Conservation (phyloP, 2,113 vertebrate species). For the Antigone vipio region DNA sequence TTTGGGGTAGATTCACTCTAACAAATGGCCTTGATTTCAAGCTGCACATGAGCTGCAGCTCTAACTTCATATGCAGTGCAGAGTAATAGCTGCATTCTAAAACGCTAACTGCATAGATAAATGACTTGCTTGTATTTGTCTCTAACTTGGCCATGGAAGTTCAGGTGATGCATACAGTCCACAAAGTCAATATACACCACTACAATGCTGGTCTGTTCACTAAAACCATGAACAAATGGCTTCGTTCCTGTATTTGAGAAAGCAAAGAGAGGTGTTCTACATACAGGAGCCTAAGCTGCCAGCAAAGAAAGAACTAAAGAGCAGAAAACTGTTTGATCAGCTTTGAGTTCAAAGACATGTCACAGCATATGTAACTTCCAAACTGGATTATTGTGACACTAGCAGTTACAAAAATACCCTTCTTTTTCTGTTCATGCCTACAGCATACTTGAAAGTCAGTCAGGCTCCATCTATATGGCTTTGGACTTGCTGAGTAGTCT, state of each 20-base stretch:
- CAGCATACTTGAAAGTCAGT: not conserved
- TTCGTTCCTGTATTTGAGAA: not conserved
- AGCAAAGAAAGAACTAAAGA: not conserved
- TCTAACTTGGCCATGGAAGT: not conserved
- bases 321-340: not conserved
- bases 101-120: not conserved
- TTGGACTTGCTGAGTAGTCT: not conserved
- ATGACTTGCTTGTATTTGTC: not conserved
- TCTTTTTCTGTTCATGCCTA: not conserved
- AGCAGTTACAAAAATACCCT: not conserved
- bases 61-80: not conserved
- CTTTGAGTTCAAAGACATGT: not conserved
- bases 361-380: not conserved
- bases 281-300: not conserved
- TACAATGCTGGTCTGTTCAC: not conserved
- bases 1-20: not conserved
- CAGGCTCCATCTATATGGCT: not conserved
- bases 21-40: not conserved
- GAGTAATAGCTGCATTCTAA: not conserved
- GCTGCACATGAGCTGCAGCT: not conserved
- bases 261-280: not conserved
- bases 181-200: not conserved
- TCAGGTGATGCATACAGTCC: not conserved
- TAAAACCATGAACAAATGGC: not conserved
- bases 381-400: not conserved